Conservation (phyloP, 2,113 vertebrate species). For the Acinonyx jubatus region DNA sequence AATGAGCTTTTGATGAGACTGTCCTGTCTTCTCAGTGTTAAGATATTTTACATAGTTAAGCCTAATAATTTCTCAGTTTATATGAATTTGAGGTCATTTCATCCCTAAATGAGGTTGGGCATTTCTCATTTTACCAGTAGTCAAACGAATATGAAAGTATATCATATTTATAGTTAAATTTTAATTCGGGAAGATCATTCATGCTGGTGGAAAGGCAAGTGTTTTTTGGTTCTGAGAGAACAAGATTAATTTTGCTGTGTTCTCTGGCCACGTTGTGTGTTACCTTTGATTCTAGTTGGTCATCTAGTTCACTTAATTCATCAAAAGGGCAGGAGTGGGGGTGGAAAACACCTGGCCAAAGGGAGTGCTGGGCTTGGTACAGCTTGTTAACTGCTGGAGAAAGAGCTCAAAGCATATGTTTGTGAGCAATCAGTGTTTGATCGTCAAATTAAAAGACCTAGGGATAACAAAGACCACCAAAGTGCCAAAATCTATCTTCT, state of each 20-base stretch:
- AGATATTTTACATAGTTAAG: neutral
- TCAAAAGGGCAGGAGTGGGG: neutral
- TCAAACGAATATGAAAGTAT: neutral
- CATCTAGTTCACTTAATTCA: neutral
- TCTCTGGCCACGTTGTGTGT: neutral
- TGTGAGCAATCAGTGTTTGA: neutral
- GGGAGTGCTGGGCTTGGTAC: neutral
- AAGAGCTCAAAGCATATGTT: neutral
- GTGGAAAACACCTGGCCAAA: neutral
- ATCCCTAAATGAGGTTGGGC: neutral
- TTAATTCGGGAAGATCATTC: neutral
- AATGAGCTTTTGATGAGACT: constrained; percentile 32
- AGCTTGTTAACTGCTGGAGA: neutral
- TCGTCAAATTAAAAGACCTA: neutral
- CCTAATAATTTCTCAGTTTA: constrained; percentile 14
- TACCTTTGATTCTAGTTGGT: neutral
- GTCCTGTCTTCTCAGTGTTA: neutral
- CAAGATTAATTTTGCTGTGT: constrained; percentile 19
- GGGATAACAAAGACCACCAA: neutral
- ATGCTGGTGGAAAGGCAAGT: neutral
- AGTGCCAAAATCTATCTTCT: neutral
- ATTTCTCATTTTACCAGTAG: constrained; percentile 14
- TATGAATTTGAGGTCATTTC: constrained; percentile 28
- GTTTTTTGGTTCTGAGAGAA: neutral
- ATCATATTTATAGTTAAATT: neutral